Evolutionary conservation across 2,888 invertebrate genomes (phyloP).

Genomic region (Polyploca ridens): DNA sequence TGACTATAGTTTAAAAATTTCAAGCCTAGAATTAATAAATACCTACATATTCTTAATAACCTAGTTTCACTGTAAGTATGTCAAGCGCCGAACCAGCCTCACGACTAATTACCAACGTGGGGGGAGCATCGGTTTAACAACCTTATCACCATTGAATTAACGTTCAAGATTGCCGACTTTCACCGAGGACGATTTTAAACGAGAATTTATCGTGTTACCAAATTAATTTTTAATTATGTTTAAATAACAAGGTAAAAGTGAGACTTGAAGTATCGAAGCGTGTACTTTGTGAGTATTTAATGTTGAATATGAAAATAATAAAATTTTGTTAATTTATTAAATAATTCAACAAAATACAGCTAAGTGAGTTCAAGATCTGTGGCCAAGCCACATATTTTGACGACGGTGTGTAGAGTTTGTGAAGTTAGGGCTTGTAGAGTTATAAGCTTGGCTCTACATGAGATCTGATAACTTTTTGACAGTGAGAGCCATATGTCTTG

Average conservation of each 20-base stretch:
- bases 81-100: background rate
- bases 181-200: background rate
- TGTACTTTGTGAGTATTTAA: background rate
- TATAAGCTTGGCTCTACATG: too few relatives aligned
- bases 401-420: too few relatives aligned
- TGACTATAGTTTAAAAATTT: background rate
- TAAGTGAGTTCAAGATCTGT: too few relatives aligned
- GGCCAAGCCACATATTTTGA: too few relatives aligned
- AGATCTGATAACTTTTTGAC: too few relatives aligned
- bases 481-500: too few relatives aligned
- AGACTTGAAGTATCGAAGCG: background rate
- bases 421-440: too few relatives aligned
- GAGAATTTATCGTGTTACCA: slow-evolving; percentile 4
- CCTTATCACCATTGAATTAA: background rate
- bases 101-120: background rate
- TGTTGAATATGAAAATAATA: background rate
- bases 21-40: background rate
- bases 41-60: background rate
- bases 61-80: background rate
- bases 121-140: background rate
- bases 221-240: slow-evolving; percentile 5
- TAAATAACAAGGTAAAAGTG: background rate
- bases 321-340: background rate
- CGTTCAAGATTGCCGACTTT: background rate
- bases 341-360: too few relatives aligned